Conservation (phyloP, 2,888 invertebrate species). For the Phrixothrix hirtus region DNA sequence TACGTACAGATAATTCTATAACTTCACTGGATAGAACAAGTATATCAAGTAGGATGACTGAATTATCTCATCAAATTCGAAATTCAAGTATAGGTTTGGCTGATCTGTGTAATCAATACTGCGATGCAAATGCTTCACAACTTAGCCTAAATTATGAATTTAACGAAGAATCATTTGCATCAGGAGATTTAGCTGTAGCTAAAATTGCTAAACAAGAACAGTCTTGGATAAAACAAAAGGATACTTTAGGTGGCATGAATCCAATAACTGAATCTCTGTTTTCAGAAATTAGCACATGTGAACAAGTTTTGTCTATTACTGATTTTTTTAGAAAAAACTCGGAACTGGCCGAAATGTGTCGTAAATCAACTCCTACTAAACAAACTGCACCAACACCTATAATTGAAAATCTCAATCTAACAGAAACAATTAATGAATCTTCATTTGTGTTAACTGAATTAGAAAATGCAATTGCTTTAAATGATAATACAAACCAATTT, state of each 20-base stretch:
- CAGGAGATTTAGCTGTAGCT: constrained; percentile 51
- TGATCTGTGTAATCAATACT: constrained; percentile 40
- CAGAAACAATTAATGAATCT: constrained; percentile 14
- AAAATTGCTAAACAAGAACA: constrained; percentile 54
- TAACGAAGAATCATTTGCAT: constrained; percentile 41
- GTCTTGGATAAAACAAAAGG: constrained; percentile 51
- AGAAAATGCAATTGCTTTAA: constrained; percentile 18
- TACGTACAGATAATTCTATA: constrained; percentile 3
- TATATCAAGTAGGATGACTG: constrained; percentile 31
- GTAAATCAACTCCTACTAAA: constrained; percentile 42
- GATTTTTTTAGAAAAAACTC: constrained; percentile 57
- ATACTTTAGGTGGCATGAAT: constrained; percentile 26
- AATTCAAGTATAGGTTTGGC: constrained; percentile 41
- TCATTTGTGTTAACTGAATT: constrained; percentile 23
- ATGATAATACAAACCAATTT: constrained; percentile 24
- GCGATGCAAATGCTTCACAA: constrained; percentile 30
- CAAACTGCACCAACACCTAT: constrained; percentile 41
- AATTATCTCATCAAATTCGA: constrained; percentile 39
- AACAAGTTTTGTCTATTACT: constrained; percentile 45
- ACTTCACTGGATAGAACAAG: constrained; percentile 3
- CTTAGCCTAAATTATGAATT: constrained; percentile 9
- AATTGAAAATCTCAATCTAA: constrained; percentile 36
- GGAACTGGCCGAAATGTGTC: constrained; percentile 48
- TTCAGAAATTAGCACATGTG: constrained; percentile 2
- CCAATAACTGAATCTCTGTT: constrained; percentile 8